Percentiles rank a stretch among this genome's conserved stretches.
These are phyloP conservation scores for Cyrtorhinus lividipennis DNA, from an alignment of 1,140 invertebrate species.

Conservation along the genomic window DNA sequence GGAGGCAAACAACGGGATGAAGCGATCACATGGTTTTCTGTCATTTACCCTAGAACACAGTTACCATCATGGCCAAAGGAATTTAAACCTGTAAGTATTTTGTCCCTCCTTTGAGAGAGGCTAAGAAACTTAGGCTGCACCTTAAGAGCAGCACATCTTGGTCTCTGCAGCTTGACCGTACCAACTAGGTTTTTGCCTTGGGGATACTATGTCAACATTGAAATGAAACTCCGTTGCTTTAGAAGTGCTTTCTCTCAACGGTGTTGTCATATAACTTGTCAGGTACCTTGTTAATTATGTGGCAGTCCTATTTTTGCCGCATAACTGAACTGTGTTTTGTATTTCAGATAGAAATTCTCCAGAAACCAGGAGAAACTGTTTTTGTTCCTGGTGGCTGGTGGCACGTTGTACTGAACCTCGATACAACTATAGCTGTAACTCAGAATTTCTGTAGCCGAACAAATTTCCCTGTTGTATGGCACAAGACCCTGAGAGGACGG, in stretches of 20 bases:
- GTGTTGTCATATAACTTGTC: too few relatives aligned
- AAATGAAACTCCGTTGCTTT: too few relatives aligned
- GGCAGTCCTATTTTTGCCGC: too few relatives aligned
- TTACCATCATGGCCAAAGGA: constrained; percentile 76
- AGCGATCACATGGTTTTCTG: constrained; percentile 94
- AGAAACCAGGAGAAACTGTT: constrained; percentile 92
- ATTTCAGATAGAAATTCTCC: constrained; percentile 80
- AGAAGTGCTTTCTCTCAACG: too few relatives aligned
- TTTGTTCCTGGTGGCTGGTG: constrained; percentile 98
- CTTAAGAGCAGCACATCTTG: background rate
- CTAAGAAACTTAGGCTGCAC: background rate
- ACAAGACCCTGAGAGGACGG: constrained; percentile 88
- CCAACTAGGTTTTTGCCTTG: too few relatives aligned
- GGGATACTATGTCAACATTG: too few relatives aligned
- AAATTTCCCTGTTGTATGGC: constrained; percentile 96
- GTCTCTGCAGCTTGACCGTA: too few relatives aligned
- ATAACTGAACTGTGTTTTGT: too few relatives aligned
- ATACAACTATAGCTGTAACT: constrained; percentile 91
- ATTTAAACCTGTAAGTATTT: constrained; percentile 59
- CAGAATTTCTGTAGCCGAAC: constrained; percentile 95
- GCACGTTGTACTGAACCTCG: constrained; percentile 96
- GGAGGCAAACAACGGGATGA: constrained; percentile 94
- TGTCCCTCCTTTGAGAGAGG: too few relatives aligned
- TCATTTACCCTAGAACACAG: constrained; percentile 93
- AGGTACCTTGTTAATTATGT: too few relatives aligned